These are phyloP conservation scores for Hemistola chrysoprasaria DNA, from an alignment of 2,888 invertebrate genomes.

Conservation along the genomic window DNA sequence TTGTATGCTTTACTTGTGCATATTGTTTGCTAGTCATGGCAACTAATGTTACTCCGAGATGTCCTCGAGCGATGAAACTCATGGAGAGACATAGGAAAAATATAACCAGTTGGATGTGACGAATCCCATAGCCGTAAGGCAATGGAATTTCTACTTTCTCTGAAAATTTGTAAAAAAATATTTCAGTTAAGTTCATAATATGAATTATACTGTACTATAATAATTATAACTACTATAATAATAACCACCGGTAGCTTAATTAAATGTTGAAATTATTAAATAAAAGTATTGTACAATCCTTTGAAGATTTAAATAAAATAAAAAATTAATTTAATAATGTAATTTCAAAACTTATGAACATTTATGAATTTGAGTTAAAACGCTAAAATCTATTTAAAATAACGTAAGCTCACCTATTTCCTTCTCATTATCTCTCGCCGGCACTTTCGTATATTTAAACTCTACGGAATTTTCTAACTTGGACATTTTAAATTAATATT, in stretches of 20 bases:
- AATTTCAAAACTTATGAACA: neutral
- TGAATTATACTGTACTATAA: too few species aligned
- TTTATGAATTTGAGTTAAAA: neutral
- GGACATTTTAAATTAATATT: slow-evolving; percentile 7
- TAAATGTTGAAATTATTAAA: too few species aligned
- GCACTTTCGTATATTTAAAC: slow-evolving; percentile 18
- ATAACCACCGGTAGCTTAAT: too few species aligned
- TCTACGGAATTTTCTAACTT: neutral
- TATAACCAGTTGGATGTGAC: slow-evolving; percentile 23
- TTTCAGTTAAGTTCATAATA: too few species aligned
- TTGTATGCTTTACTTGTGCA: too few species aligned
- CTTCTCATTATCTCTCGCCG: slow-evolving; percentile 10
- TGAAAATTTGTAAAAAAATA: slow-evolving; percentile 6
- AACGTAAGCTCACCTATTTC: slow-evolving; percentile 11
- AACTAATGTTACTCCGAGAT: slow-evolving; percentile 28
- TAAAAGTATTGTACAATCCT: too few species aligned
- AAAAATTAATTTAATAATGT: too few species aligned
- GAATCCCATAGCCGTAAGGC: slow-evolving; percentile 17
- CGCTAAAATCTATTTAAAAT: neutral
- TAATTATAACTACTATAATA: too few species aligned
- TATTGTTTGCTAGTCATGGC: slow-evolving; percentile 26
- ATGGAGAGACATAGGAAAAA: slow-evolving; percentile 13
- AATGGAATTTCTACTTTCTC: slow-evolving; percentile 6
- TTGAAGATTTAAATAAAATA: too few species aligned
- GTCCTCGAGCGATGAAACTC: slow-evolving; percentile 20